Percentiles rank a stretch among this genome's conserved stretches.
These are phyloP conservation scores for Apoda limacodes DNA, from an alignment of 2,888 invertebrate genomes.

Conservation along the genomic window DNA sequence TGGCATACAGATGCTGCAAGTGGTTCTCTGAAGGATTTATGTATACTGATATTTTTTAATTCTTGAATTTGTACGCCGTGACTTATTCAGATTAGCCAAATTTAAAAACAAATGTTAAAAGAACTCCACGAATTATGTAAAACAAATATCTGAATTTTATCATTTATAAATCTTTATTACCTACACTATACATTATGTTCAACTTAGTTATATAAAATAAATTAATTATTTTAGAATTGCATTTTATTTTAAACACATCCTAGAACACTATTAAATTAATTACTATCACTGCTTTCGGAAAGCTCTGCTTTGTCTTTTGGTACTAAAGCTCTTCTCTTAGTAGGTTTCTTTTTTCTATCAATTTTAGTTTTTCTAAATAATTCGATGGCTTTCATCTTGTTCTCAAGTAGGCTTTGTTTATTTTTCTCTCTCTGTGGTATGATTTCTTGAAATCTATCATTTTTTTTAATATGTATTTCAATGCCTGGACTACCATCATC, in stretches of 20 bases:
- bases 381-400: conserved; percentile 81
- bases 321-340: conserved; percentile 45
- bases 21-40: too few species aligned
- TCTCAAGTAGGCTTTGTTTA: conserved; percentile 72
- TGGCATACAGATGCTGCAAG: too few species aligned
- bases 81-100: too few species aligned
- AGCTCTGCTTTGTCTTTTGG: conserved; percentile 74
- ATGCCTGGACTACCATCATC: conserved; percentile 30
- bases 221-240: conserved; percentile 48
- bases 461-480: conserved; percentile 45
- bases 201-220: too few species aligned
- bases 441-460: conserved; percentile 59
- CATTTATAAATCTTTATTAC: too few species aligned
- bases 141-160: too few species aligned
- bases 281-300: conserved; percentile 74
- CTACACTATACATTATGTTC: too few species aligned
- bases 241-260: conserved; percentile 28
- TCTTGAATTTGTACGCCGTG: too few species aligned
- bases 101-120: too few species aligned
- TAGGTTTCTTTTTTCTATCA: conserved; percentile 64
- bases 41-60: too few species aligned
- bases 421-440: conserved; percentile 82
- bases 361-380: conserved; percentile 75
- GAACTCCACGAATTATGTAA: too few species aligned
- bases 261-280: conserved; percentile 32